Evolutionary conservation across 2,113 vertebrate genomes (phyloP).

Genomic region (Oplegnathus fasciatus): DNA sequence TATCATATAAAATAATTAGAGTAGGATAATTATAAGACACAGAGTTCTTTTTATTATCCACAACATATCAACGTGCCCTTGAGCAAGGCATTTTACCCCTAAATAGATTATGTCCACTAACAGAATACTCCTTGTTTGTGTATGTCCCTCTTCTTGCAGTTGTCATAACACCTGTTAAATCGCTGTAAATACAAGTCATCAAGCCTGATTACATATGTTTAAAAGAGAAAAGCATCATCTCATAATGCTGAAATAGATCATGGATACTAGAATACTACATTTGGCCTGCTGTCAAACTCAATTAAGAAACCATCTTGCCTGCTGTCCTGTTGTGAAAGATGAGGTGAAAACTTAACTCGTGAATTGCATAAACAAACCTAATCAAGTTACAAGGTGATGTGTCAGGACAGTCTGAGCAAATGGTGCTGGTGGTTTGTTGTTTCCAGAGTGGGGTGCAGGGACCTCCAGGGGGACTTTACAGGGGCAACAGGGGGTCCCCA

Average conservation of each 20-base stretch:
- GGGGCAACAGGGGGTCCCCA: background rate
- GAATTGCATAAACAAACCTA: slow-evolving; percentile 5
- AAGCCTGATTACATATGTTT: background rate
- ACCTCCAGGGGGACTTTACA: background rate
- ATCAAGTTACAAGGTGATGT: slow-evolving; percentile 23
- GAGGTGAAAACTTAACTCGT: background rate
- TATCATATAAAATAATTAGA: too few relatives aligned
- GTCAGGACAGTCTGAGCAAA: background rate
- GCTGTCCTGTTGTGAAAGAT: background rate
- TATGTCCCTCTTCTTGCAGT: background rate
- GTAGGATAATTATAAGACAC: background rate
- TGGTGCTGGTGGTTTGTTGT: background rate
- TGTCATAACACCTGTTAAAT: slow-evolving; percentile 9
- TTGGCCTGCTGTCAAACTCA: background rate
- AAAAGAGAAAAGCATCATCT: too few relatives aligned
- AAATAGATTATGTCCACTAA: background rate
- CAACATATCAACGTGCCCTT: background rate
- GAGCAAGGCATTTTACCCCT: background rate
- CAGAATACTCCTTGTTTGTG: background rate
- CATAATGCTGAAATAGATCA: background rate
- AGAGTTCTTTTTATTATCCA: background rate
- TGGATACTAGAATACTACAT: background rate
- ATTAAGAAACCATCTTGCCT: background rate
- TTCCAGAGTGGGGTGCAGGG: slow-evolving; percentile 14
- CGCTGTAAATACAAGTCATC: background rate